Conservation (phyloP, 2,113 vertebrate species). For the Poicephalus gulielmi region DNA sequence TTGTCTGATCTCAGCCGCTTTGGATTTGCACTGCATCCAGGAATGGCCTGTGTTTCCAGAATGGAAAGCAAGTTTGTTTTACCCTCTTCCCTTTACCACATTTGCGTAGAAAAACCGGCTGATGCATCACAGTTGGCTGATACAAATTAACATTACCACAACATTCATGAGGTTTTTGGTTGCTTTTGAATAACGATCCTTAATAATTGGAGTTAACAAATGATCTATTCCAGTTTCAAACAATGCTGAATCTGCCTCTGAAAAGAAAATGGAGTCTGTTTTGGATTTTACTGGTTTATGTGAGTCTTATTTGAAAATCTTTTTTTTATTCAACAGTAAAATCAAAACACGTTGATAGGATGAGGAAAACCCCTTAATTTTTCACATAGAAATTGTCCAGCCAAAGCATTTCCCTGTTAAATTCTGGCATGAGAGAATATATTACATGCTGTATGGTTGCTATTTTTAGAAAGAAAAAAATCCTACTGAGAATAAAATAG, state of each 20-base stretch:
- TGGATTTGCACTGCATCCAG: fast-evolving
- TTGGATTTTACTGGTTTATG: not conserved
- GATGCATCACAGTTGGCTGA: not conserved
- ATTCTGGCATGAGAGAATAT: not conserved
- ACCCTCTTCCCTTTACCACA: not conserved
- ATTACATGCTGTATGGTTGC: not conserved
- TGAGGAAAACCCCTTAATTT: not conserved
- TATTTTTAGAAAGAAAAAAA: not conserved
- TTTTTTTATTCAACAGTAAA: conserved; percentile 7
- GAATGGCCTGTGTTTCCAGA: not conserved
- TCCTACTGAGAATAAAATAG: not conserved
- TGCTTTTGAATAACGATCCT: not conserved
- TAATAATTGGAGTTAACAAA: not conserved
- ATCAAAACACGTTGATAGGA: conserved; percentile 20
- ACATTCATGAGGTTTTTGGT: fast-evolving
- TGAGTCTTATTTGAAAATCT: not conserved
- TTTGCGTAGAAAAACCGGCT: not conserved
- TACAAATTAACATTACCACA: not conserved
- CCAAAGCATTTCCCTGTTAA: conserved; percentile 6
- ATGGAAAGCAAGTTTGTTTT: fast-evolving
- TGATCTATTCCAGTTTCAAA: not conserved
- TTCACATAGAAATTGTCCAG: conserved; percentile 35
- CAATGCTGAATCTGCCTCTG: not conserved
- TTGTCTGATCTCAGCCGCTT: fast-evolving
- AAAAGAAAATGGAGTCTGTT: not conserved